Evolutionary conservation across 2,113 vertebrate genomes (phyloP).

Genomic region (Sterna hirundo): DNA sequence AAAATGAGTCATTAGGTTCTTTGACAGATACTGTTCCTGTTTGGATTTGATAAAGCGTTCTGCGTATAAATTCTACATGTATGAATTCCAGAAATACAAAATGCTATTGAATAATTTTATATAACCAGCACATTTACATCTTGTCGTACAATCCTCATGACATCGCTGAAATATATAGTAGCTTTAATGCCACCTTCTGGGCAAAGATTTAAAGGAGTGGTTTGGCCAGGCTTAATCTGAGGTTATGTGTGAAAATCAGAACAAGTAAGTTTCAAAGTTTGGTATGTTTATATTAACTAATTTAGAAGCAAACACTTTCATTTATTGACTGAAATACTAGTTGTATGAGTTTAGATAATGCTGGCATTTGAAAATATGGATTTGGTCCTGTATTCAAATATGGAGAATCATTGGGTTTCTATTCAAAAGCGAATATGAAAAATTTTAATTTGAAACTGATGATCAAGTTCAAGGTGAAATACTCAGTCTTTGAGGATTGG

Average conservation of each 20-base stretch:
- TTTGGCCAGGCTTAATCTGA: background rate
- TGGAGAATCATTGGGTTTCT: background rate
- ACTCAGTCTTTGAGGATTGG: background rate
- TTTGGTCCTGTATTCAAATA: background rate
- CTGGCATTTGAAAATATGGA: background rate
- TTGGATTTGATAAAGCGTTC: background rate
- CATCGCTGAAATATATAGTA: background rate
- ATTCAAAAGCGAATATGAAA: background rate
- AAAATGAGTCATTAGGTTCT: background rate
- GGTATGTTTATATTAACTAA: background rate
- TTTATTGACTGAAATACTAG: background rate
- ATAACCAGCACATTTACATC: background rate
- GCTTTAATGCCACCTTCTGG: slow-evolving; percentile 62
- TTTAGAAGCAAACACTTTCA: background rate
- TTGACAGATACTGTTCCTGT: background rate
- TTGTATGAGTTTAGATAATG: background rate
- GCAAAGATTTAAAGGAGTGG: background rate
- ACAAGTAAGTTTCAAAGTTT: background rate
- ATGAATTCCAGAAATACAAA: background rate
- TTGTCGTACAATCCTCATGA: background rate
- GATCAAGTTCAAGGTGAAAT: background rate
- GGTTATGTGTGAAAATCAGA: background rate
- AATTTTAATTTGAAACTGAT: background rate
- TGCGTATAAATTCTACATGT: background rate
- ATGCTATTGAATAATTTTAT: background rate